Base-by-base conservation (phyloP, 2,797 vertebrate species). In the Lepidocolaptes lacrymiger region DNA sequence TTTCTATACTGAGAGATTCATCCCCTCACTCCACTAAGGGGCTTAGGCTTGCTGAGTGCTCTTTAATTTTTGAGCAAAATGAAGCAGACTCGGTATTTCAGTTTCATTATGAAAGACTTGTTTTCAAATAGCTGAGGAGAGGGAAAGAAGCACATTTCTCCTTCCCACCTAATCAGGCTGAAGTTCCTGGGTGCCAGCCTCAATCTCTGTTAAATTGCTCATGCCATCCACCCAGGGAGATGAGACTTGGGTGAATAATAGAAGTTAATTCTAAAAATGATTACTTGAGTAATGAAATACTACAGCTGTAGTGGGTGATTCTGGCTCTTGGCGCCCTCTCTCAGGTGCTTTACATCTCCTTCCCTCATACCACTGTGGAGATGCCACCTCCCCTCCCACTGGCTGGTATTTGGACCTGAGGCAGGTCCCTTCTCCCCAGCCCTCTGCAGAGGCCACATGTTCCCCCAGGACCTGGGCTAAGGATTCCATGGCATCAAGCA, bases 1-100 rank as follows among this genome's bases (percentile, higher is more conserved):
- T 34, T 39, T 27, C 61, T 1, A 3, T 2, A 36, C 4, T 0
- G 0, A 58, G 18, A 4, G 1, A 44, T 2, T 5, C 1, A 0
- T 1, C 6, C 6, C 58, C 61, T 26, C 37, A 64, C 76, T 51
- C 51, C 46, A 26, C 19, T 16, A 12, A 28, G 20, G 41, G 54
- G 30, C 49, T 74, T 4, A 11, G 46, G 24, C 54, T 78, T 54
- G 41, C 72, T 78, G 58, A 16, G 51, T 8, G 6, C 62, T 66
- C 73, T 74, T 91, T 89, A 68, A 89, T 83, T 89, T 93, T 55
- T 6, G 0, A 72, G 75, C 66, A 83, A 62, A 75, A 73, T 41
- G 37, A 87, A 93, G 63, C 71, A 58, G 75, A 54, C 32, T 78
- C 74, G 62, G 75, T 22, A 84, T 91, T 94, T 87, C 28, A 12